Evolutionary conservation across 2,113 vertebrate species (phyloP).

Genomic region (Columba livia): DNA sequence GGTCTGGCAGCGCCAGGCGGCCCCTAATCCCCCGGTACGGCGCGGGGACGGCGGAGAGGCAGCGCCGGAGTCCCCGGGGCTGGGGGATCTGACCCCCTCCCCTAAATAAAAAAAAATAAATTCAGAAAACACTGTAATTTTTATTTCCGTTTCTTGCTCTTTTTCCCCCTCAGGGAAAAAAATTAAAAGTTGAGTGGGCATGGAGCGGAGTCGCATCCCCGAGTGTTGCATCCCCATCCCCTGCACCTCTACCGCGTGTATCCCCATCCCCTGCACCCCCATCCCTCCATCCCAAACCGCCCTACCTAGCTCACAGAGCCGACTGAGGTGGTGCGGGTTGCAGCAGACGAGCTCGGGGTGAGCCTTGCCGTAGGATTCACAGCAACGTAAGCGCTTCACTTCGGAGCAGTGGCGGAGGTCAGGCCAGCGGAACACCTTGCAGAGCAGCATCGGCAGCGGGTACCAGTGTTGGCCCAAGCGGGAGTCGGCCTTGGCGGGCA

Average conservation of each 20-base stretch:
- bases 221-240: too few relatives aligned
- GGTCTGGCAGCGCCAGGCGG: background rate
- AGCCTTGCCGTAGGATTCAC: slow-evolving; percentile 93
- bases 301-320: slow-evolving; percentile 94
- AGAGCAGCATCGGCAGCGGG: slow-evolving; percentile 91
- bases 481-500: slow-evolving; percentile 89
- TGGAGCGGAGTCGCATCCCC: too few relatives aligned
- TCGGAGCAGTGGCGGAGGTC: slow-evolving; percentile 94
- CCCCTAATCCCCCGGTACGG: slow-evolving; percentile 1
- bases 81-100: background rate
- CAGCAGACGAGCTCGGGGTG: slow-evolving; percentile 94
- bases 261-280: too few relatives aligned
- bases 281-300: too few relatives aligned
- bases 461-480: slow-evolving; percentile 88
- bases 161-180: too few relatives aligned
- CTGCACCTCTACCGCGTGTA: background rate
- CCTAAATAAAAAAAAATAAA: too few relatives aligned
- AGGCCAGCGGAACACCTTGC: slow-evolving; percentile 97
- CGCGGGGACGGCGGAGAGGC: background rate
- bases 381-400: slow-evolving; percentile 93
- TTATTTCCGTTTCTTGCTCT: too few relatives aligned
- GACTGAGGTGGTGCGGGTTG: slow-evolving; percentile 97
- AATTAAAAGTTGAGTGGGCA: too few relatives aligned
- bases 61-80: background rate
- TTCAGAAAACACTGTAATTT: too few relatives aligned